Conservation (phyloP, 2,113 vertebrate genomes). For the Morone chrysops region DNA sequence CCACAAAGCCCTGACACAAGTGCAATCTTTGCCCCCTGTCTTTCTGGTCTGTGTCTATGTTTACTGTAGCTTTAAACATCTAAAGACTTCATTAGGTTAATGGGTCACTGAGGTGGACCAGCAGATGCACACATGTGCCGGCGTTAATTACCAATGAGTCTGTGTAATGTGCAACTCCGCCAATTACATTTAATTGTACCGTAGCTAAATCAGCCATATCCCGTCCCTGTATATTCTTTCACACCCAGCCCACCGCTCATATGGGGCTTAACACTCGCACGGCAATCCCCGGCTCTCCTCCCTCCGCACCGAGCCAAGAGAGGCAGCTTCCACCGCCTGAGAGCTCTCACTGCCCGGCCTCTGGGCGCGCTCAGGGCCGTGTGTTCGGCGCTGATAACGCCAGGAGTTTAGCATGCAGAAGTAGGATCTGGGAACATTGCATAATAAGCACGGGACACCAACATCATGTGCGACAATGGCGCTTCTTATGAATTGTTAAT, state of each 20-base stretch:
- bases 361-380: conserved; percentile 70
- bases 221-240: conserved; percentile 20
- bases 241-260: conserved; percentile 28
- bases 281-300: conserved; percentile 25
- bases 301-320: conserved; percentile 50
- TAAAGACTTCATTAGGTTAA: conserved; percentile 38
- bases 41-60: conserved; percentile 15
- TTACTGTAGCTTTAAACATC: conserved; percentile 35
- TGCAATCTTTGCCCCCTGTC: not conserved
- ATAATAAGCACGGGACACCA: conserved; percentile 66
- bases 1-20: conserved; percentile 38
- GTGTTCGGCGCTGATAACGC: conserved; percentile 82
- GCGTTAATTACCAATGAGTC: conserved; percentile 73
- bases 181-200: conserved; percentile 72
- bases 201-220: conserved; percentile 59
- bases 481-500: conserved; percentile 79
- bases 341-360: conserved; percentile 62
- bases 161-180: conserved; percentile 60
- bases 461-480: conserved; percentile 70
- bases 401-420: conserved; percentile 58
- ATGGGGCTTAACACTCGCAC: conserved; percentile 5
- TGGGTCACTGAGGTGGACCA: conserved; percentile 61
- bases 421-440: conserved; percentile 58
- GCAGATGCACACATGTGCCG: conserved; percentile 68
- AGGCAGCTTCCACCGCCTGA: conserved; percentile 53